These are phyloP conservation scores for Cyprinodon diabolis DNA, from an alignment of 2,797 vertebrate species.

Conservation along the genomic window DNA sequence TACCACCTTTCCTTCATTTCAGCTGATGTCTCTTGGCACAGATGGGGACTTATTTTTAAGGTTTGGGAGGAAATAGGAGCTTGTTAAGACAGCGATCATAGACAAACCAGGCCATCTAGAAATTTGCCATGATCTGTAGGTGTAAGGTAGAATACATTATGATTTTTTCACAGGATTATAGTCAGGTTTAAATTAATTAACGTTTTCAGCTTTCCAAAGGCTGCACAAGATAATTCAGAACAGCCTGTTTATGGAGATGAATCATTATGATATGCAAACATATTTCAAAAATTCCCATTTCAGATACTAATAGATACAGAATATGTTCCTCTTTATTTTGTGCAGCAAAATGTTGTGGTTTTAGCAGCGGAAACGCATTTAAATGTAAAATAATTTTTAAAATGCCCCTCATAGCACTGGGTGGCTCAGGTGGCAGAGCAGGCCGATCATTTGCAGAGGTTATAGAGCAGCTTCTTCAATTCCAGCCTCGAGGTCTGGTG, in stretches of 20 bases:
- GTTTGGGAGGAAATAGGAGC: background rate
- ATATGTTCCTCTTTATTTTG: background rate
- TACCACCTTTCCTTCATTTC: constrained; percentile 31
- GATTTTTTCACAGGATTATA: background rate
- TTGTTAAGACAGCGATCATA: constrained; percentile 6
- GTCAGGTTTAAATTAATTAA: background rate
- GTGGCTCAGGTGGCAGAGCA: background rate
- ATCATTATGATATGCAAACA: background rate
- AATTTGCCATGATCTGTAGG: background rate
- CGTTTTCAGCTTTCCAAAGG: no score
- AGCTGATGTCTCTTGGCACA: constrained; percentile 12
- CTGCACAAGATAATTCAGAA: background rate
- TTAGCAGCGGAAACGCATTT: no score
- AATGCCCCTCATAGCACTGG: no score
- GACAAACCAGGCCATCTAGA: constrained; percentile 14
- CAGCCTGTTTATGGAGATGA: background rate
- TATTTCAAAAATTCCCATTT: background rate
- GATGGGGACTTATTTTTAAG: background rate
- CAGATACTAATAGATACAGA: background rate
- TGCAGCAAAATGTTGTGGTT: background rate
- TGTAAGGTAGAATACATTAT: background rate
- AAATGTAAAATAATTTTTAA: no score
- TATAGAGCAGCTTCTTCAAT: background rate
- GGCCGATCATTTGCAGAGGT: background rate
- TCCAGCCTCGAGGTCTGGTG: background rate